Conservation (phyloP, 1,140 invertebrate genomes). For the Zaprionus vittiger region DNA sequence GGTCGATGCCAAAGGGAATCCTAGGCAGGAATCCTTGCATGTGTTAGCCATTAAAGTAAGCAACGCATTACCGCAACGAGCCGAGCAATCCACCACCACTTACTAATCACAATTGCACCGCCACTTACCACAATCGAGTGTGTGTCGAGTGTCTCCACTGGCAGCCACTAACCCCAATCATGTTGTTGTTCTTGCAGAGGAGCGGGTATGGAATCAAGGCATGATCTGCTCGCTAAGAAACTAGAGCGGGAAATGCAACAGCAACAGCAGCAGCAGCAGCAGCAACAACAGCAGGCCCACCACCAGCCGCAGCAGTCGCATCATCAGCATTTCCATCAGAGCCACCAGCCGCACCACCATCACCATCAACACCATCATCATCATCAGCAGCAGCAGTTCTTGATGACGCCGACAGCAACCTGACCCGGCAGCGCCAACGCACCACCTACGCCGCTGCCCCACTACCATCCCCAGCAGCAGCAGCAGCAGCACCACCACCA, state of each 20-base stretch:
- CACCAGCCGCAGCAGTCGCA: conserved; percentile 68
- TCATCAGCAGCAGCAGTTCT: conserved; percentile 81
- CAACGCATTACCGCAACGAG: background rate
- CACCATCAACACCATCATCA: conserved; percentile 68
- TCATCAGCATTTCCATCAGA: conserved; percentile 66
- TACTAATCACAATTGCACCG: conserved; percentile 32
- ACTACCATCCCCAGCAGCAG: conserved; percentile 54
- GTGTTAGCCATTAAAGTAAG: conserved; percentile 6
- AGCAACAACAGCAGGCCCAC: conserved; percentile 66
- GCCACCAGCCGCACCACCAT: conserved; percentile 66
- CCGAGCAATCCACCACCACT: conserved; percentile 1
- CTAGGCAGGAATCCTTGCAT: background rate
- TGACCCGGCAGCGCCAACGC: conserved; percentile 80
- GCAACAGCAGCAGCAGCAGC: conserved; percentile 64
- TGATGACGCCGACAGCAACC: conserved; percentile 84
- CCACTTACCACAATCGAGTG: conserved; percentile 17
- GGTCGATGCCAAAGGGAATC: background rate
- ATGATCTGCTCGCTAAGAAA: conserved; percentile 84
- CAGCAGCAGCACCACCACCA: conserved; percentile 44
- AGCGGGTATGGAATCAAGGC: conserved; percentile 85
- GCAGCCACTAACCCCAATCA: conserved; percentile 16
- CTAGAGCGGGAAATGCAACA: conserved; percentile 80
- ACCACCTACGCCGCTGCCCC: conserved; percentile 42
- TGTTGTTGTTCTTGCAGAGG: conserved; percentile 70
- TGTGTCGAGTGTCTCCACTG: conserved; percentile 7